A percentile compares a stretch with the other conserved stretches of the same genome.
These are phyloP conservation scores for Cheirogaleus major DNA, from an alignment of 2,797 vertebrate species.

Conservation along the genomic window DNA sequence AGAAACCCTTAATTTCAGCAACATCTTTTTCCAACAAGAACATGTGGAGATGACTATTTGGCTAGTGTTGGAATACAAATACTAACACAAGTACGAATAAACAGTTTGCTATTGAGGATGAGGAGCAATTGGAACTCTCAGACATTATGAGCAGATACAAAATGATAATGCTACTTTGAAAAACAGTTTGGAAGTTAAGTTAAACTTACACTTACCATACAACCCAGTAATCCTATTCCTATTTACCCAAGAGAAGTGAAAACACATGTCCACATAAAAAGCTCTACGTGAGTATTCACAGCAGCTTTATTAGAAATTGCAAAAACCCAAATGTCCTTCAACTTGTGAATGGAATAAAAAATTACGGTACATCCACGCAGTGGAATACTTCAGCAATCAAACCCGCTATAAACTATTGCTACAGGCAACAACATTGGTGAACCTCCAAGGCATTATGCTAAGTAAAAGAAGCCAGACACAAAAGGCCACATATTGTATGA, in stretches of 20 bases:
- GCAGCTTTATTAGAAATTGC: background rate
- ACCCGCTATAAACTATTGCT: background rate
- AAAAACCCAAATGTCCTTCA: background rate
- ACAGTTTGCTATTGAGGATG: background rate
- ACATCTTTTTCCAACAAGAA: background rate
- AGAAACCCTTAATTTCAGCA: conserved; percentile 11
- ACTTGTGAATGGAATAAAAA: conserved; percentile 6
- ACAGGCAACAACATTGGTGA: background rate
- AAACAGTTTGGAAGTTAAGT: conserved; percentile 3
- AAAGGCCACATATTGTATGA: background rate
- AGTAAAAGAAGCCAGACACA: background rate
- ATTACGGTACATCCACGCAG: background rate
- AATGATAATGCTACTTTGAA: background rate
- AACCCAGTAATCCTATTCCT: conserved; percentile 19
- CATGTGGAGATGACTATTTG: background rate
- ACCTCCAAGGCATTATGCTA: background rate
- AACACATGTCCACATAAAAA: background rate
- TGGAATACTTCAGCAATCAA: background rate
- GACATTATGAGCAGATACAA: background rate
- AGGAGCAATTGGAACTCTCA: background rate
- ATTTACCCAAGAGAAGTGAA: conserved; percentile 44
- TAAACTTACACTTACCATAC: background rate
- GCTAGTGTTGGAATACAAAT: background rate
- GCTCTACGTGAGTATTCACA: background rate
- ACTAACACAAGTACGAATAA: background rate